phyloP scores from a whole-genome alignment of 2,888 invertebrate species.

The Sphaerophoria taeniata region DNA sequence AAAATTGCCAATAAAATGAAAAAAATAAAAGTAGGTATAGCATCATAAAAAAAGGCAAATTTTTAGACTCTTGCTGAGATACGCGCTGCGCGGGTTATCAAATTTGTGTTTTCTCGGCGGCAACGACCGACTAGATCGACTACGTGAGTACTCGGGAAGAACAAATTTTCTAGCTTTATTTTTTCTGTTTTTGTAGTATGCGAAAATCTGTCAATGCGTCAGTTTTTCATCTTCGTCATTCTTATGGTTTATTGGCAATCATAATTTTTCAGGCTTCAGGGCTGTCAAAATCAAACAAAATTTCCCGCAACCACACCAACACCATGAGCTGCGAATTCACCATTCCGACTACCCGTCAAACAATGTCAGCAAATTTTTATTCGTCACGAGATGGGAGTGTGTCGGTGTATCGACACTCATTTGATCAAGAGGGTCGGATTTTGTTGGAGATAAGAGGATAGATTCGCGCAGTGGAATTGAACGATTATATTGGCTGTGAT shows the following conservation, averaged over 20 bases:
- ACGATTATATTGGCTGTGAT: too few species aligned
- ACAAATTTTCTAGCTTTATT: conserved; percentile 19
- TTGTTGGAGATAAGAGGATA: too few species aligned
- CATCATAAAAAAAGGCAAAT: conserved; percentile 7
- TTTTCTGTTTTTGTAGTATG: neutral
- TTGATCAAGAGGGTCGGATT: too few species aligned
- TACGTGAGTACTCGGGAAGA: conserved; percentile 7
- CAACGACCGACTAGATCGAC: neutral
- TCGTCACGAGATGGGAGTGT: conserved; percentile 34
- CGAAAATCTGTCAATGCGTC: conserved; percentile 63
- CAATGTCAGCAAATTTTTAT: conserved; percentile 54
- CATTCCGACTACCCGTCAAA: conserved; percentile 1
- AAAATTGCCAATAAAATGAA: conserved; percentile 46
- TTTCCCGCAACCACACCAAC: neutral
- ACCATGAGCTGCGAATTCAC: neutral
- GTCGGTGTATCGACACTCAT: too few species aligned
- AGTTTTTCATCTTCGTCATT: conserved; percentile 49
- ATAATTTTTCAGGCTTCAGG: conserved; percentile 51
- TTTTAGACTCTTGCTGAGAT: conserved; percentile 12
- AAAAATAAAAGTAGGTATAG: conserved; percentile 1
- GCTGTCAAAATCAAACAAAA: conserved; percentile 24
- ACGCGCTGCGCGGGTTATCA: neutral
- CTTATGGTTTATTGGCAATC: conserved; percentile 60
- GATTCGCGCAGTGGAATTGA: too few species aligned
- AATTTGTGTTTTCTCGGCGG: neutral